Evolutionary conservation across 2,797 vertebrate genomes (phyloP).

Genomic region (Pantherophis vulpinus): DNA sequence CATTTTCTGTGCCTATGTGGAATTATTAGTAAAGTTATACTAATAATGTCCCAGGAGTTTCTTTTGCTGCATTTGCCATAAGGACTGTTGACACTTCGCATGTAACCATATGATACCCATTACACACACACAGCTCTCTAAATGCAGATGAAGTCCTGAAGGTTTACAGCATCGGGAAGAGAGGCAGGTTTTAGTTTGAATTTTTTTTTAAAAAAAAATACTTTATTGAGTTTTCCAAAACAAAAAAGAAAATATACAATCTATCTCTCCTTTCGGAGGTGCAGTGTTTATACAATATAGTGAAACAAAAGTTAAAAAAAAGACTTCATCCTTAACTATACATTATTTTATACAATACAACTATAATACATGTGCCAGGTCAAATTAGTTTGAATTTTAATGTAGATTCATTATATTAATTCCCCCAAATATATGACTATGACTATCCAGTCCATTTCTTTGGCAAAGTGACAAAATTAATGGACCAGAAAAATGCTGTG

Average conservation of each 20-base stretch:
- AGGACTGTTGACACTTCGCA: background rate
- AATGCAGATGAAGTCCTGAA: background rate
- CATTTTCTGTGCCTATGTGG: background rate
- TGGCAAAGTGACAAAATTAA: too few species aligned
- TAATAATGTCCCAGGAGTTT: background rate
- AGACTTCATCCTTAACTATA: too few species aligned
- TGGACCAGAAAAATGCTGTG: too few species aligned
- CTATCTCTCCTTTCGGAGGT: too few species aligned
- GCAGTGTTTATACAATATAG: too few species aligned
- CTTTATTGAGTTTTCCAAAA: too few species aligned
- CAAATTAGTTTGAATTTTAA: background rate
- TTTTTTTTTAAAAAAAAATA: too few species aligned
- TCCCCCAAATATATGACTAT: background rate
- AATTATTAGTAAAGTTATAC: background rate
- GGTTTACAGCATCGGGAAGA: background rate
- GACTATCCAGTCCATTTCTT: background rate
- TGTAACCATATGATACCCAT: background rate
- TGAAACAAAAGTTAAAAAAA: too few species aligned
- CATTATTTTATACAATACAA: too few species aligned
- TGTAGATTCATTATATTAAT: background rate
- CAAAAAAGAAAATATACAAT: too few species aligned
- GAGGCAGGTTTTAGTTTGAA: background rate
- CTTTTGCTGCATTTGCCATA: background rate
- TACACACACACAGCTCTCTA: background rate
- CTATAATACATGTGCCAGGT: too few species aligned